Evolutionary conservation across 2,888 invertebrate genomes (phyloP).

Genomic region (Diarsia mendica): DNA sequence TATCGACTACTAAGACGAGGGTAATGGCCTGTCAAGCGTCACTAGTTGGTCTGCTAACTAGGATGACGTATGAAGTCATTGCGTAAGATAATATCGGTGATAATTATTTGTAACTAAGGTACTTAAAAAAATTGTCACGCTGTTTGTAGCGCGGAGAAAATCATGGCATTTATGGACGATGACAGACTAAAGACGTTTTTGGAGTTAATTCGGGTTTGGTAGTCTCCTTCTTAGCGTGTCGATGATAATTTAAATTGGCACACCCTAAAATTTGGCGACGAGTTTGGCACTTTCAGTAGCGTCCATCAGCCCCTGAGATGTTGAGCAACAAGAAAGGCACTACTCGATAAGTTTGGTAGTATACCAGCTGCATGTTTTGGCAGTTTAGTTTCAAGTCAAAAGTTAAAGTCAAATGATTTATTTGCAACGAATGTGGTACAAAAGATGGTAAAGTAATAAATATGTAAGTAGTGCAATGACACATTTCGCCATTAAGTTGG

Average conservation of each 20-base stretch:
- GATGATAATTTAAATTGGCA: too few relatives aligned
- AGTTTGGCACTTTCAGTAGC: too few relatives aligned
- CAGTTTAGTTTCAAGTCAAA: too few relatives aligned
- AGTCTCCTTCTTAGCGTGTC: neutral
- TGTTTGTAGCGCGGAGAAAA: neutral
- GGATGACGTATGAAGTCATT: constrained; percentile 37
- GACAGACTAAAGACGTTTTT: neutral
- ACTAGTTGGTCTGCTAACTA: constrained; percentile 28
- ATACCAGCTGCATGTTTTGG: neutral
- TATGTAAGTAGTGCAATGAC: too few relatives aligned
- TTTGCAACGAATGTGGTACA: too few relatives aligned
- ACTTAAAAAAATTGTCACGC: constrained; percentile 11
- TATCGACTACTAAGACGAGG: constrained; percentile 10
- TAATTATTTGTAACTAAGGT: constrained; percentile 37
- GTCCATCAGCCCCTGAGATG: too few relatives aligned
- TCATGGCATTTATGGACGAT: constrained; percentile 1
- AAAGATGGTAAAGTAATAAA: too few relatives aligned
- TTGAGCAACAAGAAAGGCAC: too few relatives aligned
- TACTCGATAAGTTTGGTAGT: too few relatives aligned
- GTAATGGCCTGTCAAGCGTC: constrained; percentile 39
- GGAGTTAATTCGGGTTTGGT: neutral
- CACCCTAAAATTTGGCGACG: too few relatives aligned
- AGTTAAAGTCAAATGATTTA: too few relatives aligned
- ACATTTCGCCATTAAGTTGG: too few relatives aligned
- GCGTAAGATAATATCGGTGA: constrained; percentile 37